Conservation (phyloP, 1,140 invertebrate genomes). For the Eurosta solidaginis region DNA sequence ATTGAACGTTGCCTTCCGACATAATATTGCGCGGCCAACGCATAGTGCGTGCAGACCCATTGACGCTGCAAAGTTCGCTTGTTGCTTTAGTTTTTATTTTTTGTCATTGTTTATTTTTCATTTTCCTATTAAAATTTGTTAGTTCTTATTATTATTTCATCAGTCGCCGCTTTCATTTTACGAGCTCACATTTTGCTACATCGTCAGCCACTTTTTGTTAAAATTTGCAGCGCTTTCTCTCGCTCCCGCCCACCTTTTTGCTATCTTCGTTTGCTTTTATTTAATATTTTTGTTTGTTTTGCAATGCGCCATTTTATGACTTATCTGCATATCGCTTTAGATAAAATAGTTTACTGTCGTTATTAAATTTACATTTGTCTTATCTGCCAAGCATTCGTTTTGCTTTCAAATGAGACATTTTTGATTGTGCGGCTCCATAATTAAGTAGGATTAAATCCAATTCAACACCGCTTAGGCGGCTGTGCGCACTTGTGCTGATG, state of each 20-base stretch:
- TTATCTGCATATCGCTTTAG: background rate
- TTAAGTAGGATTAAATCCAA: too few species aligned
- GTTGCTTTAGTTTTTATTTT: background rate
- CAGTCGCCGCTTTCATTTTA: constrained; percentile 14
- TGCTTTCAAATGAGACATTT: background rate
- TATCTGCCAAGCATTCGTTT: too few species aligned
- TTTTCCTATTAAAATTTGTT: background rate
- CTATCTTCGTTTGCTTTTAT: background rate
- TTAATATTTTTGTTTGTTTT: background rate
- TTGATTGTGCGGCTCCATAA: too few species aligned
- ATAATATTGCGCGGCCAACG: background rate
- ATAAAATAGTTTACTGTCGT: background rate
- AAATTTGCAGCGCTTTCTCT: background rate
- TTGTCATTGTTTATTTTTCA: background rate
- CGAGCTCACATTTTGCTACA: constrained; percentile 13
- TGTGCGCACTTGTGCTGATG: too few species aligned
- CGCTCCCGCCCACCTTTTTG: background rate
- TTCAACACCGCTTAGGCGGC: too few species aligned
- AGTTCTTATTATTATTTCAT: constrained; percentile 14
- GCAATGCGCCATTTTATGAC: background rate
- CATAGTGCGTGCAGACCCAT: constrained; percentile 3
- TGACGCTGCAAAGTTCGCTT: background rate
- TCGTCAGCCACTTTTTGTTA: background rate
- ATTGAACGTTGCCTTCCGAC: too few species aligned
- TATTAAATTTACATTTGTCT: background rate